A percentile compares a stretch with the other conserved stretches of the same genome.
These are phyloP conservation scores for Ochotona princeps DNA, from an alignment of 2,113 vertebrate species.

Conservation along the genomic window DNA sequence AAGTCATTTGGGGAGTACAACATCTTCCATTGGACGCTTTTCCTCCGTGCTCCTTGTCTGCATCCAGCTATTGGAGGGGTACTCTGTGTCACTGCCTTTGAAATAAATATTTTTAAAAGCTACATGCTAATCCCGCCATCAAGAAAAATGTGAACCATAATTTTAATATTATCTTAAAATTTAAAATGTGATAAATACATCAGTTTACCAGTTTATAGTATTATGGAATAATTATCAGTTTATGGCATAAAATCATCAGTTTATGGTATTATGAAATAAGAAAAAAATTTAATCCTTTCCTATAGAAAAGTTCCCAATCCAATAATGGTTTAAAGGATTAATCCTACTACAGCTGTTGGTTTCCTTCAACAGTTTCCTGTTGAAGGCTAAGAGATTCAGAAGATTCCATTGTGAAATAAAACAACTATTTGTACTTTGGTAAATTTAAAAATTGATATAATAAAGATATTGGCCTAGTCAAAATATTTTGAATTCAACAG, in stretches of 20 bases:
- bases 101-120: neutral
- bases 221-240: too few relatives aligned
- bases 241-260: too few relatives aligned
- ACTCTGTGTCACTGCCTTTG: too few relatives aligned
- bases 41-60: neutral
- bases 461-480: neutral
- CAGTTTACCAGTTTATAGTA: neutral
- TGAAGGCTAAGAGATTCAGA: neutral
- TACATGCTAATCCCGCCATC: neutral
- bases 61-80: neutral
- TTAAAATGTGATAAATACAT: neutral
- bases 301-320: neutral
- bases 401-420: neutral
- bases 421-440: neutral
- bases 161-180: slow-evolving; percentile 25
- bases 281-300: neutral
- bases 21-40: neutral
- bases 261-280: neutral
- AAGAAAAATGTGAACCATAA: slow-evolving; percentile 21
- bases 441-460: slow-evolving; percentile 37
- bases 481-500: slow-evolving; percentile 18
- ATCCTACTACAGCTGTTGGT: neutral
- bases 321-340: neutral
- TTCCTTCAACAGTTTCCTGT: neutral
- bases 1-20: neutral